phyloP scores from a whole-genome alignment of 2,113 vertebrate species.

The Ctenodactylus gundi region DNA sequence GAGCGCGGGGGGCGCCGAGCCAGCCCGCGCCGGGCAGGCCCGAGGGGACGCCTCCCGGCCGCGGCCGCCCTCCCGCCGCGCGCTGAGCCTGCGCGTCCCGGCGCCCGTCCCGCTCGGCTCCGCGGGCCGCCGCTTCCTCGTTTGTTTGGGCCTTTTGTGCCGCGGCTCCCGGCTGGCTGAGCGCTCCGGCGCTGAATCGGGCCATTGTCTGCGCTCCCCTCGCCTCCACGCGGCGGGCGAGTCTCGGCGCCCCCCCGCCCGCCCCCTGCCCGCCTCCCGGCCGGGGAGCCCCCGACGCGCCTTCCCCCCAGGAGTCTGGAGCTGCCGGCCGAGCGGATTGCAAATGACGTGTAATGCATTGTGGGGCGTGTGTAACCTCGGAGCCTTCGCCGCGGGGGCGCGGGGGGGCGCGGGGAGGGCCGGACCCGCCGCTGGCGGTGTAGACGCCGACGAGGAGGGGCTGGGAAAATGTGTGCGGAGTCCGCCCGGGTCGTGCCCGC shows the following conservation, averaged over 20 bases:
- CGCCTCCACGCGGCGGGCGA: conserved; percentile 87
- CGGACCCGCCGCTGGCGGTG: conserved; percentile 81
- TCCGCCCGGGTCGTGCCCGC: conserved; percentile 76
- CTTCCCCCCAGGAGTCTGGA: conserved; percentile 94
- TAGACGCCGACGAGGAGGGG: conserved; percentile 80
- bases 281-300: conserved; percentile 90
- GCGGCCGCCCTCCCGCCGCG: conserved; percentile 74
- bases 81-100: conserved; percentile 80
- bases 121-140: conserved; percentile 73
- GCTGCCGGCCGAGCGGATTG: conserved; percentile 91
- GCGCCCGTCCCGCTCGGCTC: conserved; percentile 72
- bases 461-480: conserved; percentile 82
- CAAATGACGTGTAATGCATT: conserved; percentile 98
- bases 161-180: conserved; percentile 82
- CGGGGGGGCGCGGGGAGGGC: conserved; percentile 78
- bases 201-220: conserved; percentile 90
- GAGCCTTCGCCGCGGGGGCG: conserved; percentile 82
- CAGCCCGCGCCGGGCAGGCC: conserved; percentile 30
- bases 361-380: conserved; percentile 88
- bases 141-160: conserved; percentile 90
- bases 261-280: conserved; percentile 77
- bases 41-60: conserved; percentile 67
- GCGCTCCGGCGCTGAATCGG: conserved; percentile 90
- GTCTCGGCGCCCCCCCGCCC: conserved; percentile 83
- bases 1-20: conserved; percentile 27